Conservation (phyloP, 2,888 invertebrate species). For the Melanotus villosus region DNA sequence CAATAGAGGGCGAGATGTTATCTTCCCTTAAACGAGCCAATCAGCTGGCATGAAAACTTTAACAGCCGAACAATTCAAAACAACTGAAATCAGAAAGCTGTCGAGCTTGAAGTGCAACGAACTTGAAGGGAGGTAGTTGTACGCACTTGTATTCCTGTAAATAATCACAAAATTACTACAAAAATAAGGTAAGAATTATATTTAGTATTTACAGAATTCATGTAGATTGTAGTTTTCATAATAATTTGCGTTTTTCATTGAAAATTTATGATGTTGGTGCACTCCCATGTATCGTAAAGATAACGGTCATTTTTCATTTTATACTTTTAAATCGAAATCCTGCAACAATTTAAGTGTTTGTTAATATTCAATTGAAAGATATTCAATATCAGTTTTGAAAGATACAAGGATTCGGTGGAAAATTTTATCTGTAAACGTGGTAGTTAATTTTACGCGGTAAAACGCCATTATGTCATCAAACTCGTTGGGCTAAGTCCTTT, state of each 20-base stretch:
- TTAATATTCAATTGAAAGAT: too few relatives aligned
- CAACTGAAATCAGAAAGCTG: conserved; percentile 60
- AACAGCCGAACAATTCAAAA: conserved; percentile 60
- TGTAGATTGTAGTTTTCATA: background rate
- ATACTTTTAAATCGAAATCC: too few relatives aligned
- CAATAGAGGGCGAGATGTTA: background rate
- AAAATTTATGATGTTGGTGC: background rate
- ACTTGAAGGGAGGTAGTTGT: conserved; percentile 49
- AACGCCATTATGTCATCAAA: conserved; percentile 1
- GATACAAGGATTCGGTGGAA: too few relatives aligned
- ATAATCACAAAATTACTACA: conserved; percentile 12
- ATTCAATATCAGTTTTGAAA: too few relatives aligned
- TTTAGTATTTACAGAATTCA: background rate
- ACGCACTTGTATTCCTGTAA: background rate
- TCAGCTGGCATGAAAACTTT: conserved; percentile 51
- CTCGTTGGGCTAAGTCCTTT: background rate
- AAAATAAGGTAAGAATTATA: conserved; percentile 23
- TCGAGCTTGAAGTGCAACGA: conserved; percentile 58
- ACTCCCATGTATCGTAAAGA: background rate
- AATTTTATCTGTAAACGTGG: conserved; percentile 7
- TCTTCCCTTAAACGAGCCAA: conserved; percentile 52
- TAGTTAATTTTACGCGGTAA: conserved; percentile 33
- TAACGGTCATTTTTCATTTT: conserved; percentile 30
- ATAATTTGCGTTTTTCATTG: background rate
- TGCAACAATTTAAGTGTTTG: too few relatives aligned